Conservation (phyloP, 2,888 invertebrate species). For the Aquatica leii region DNA sequence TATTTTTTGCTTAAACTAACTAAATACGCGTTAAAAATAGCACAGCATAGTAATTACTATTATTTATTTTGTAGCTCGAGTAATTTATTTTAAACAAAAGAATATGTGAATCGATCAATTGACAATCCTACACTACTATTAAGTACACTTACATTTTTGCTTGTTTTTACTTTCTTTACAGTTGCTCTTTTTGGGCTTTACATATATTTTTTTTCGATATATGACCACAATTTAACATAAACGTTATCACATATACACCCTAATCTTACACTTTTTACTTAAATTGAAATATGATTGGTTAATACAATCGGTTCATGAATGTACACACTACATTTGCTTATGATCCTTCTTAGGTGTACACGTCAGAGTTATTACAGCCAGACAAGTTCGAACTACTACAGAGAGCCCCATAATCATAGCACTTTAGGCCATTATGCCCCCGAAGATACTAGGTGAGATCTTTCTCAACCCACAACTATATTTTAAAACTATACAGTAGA, state of each 20-base stretch:
- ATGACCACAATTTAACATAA: not conserved
- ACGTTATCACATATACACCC: not conserved
- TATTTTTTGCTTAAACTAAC: not conserved
- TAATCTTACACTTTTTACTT: conserved; percentile 9
- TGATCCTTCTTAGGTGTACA: conserved; percentile 58
- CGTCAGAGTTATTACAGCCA: conserved; percentile 62
- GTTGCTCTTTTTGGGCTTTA: too few species aligned
- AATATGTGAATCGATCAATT: too few species aligned
- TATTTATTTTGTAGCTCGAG: too few species aligned
- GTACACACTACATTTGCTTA: conserved; percentile 31
- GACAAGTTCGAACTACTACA: conserved; percentile 58
- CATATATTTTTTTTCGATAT: too few species aligned
- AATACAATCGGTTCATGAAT: not conserved
- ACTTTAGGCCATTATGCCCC: conserved; percentile 58
- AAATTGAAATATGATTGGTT: not conserved
- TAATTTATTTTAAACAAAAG: too few species aligned
- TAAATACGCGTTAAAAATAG: not conserved
- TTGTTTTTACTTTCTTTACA: too few species aligned
- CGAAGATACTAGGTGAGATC: conserved; percentile 60
- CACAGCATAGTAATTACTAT: too few species aligned
- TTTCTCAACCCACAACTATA: conserved; percentile 23
- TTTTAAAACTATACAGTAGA: conserved; percentile 8
- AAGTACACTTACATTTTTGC: too few species aligned
- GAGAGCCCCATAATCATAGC: conserved; percentile 59
- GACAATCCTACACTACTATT: too few species aligned